Evolutionary conservation across 2,888 invertebrate species (phyloP).

Genomic region (Agrochola lota): DNA sequence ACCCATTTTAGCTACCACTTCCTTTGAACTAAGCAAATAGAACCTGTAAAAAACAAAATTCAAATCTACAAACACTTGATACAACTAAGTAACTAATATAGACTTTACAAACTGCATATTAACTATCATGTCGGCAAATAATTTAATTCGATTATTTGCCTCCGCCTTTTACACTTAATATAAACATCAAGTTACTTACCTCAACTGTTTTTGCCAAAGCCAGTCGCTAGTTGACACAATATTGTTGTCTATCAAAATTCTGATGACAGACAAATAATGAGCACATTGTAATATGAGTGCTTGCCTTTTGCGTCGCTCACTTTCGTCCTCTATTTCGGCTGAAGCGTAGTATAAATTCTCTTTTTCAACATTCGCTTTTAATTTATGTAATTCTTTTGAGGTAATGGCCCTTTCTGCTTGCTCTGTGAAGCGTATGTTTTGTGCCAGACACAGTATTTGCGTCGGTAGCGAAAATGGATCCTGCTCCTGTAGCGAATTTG

Average conservation of each 20-base stretch:
- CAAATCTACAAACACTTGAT: neutral
- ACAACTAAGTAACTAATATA: neutral
- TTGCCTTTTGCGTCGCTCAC: conserved; percentile 96
- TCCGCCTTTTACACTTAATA: neutral
- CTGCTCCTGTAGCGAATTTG: conserved; percentile 86
- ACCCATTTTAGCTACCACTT: conserved; percentile 96
- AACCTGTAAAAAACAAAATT: conserved; percentile 88
- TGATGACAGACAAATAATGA: conserved; percentile 96
- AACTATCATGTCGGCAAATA: neutral
- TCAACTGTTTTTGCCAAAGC: conserved; percentile 98
- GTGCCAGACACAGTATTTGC: conserved; percentile 96
- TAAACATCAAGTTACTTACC: conserved; percentile 85
- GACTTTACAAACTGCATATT: neutral
- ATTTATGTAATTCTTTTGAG: conserved; percentile 91
- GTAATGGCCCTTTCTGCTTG: conserved; percentile 95
- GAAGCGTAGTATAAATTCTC: conserved; percentile 88
- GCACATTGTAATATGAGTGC: conserved; percentile 98
- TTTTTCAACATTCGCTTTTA: conserved; percentile 87
- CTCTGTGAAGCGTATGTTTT: conserved; percentile 96
- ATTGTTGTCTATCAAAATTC: conserved; percentile 93
- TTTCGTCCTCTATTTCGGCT: conserved; percentile 89
- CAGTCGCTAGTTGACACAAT: conserved; percentile 94
- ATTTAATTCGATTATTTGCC: neutral
- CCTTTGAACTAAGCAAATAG: conserved; percentile 91
- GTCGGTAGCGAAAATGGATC: conserved; percentile 91